phyloP scores from a whole-genome alignment of 2,113 vertebrate genomes.

The Pituophis catenifer region DNA sequence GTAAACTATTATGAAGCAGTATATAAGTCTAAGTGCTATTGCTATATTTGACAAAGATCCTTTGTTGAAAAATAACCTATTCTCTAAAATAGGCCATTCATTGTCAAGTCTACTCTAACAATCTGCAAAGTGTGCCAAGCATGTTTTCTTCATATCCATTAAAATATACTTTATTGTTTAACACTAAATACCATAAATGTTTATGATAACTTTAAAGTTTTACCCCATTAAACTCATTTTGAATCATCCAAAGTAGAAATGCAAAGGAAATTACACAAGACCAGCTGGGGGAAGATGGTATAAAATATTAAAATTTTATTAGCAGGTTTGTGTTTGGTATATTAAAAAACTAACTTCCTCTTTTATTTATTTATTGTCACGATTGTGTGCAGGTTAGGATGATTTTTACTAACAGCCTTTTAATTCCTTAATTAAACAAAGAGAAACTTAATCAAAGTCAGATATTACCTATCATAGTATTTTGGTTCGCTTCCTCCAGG shows the following conservation, averaged over 20 bases:
- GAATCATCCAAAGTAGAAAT: neutral
- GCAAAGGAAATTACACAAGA: neutral
- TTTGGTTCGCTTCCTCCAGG: neutral
- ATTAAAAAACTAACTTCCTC: neutral
- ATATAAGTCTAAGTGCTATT: neutral
- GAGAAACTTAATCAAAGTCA: neutral
- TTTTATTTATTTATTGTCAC: conserved; percentile 4
- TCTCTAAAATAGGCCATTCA: neutral
- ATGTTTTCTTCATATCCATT: neutral
- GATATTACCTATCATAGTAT: neutral
- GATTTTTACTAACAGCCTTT: neutral
- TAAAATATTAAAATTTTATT: neutral
- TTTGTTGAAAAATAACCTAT: neutral
- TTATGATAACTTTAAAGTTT: neutral
- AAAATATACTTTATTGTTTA: neutral
- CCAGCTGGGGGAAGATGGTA: neutral
- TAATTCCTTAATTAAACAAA: neutral
- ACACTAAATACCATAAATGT: neutral
- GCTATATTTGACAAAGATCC: neutral
- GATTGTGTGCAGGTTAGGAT: neutral
- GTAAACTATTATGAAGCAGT: neutral
- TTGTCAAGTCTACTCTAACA: neutral
- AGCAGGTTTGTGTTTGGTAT: neutral
- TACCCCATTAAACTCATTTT: neutral
- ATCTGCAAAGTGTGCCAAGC: neutral